These are phyloP conservation scores for Balaeniceps rex DNA, from an alignment of 2,113 vertebrate genomes.

Conservation along the genomic window DNA sequence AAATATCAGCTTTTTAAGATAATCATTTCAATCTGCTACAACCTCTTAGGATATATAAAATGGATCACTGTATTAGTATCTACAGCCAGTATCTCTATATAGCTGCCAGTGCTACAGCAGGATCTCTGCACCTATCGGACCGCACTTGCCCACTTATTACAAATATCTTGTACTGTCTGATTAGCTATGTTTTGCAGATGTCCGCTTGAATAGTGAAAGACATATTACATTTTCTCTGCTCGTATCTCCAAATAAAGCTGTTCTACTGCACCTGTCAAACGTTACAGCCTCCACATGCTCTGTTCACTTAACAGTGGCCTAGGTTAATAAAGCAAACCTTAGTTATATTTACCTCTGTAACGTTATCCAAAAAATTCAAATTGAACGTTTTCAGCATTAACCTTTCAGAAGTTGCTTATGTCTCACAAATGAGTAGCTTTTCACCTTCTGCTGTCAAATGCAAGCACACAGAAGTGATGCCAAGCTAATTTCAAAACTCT, in stretches of 20 bases:
- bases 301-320: background rate
- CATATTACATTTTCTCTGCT: background rate
- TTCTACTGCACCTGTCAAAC: conserved; percentile 9
- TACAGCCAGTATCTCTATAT: conserved; percentile 4
- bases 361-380: conserved; percentile 32
- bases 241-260: conserved; percentile 25
- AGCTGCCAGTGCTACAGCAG: conserved; percentile 13
- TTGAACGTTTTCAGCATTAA: conserved; percentile 59
- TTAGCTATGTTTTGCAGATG: conserved; percentile 51
- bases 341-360: conserved; percentile 56
- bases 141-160: conserved; percentile 28
- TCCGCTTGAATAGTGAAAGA: background rate
- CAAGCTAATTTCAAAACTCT: conserved; percentile 68
- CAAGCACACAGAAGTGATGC: conserved; percentile 56
- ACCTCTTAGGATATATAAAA: conserved; percentile 52
- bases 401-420: conserved; percentile 62
- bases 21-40: conserved; percentile 53
- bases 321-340: conserved; percentile 29
- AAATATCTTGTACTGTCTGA: conserved; percentile 1
- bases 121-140: conserved; percentile 39
- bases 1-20: conserved; percentile 11
- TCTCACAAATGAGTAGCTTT: conserved; percentile 49
- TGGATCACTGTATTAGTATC: conserved; percentile 57
- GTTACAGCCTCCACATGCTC: background rate
- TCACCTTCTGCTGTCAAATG: conserved; percentile 18